Evolutionary conservation across 2,888 invertebrate genomes (phyloP), one percentile per base, ranked within the genome.

Genomic region (Biston betularia): DNA sequence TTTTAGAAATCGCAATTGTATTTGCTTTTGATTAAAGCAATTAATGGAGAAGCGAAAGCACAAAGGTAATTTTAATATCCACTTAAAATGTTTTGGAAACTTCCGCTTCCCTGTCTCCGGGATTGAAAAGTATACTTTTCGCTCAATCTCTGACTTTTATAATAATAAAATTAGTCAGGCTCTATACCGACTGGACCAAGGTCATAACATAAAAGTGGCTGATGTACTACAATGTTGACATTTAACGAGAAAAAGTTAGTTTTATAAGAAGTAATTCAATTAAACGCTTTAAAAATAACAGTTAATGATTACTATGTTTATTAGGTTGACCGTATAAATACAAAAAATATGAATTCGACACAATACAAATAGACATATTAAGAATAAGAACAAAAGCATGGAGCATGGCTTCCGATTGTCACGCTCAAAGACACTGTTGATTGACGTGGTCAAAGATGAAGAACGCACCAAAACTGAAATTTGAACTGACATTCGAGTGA

Each of bases 101-200:
- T 58, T 64, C 53, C 53, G 44, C 35, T 54, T 40, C 9, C 33
- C 45, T 58, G 59, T 65, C 42, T 55, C 55, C 33, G 42, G 24
- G 70, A 86, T 80, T 78, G 78, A 77, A 82, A 87, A 86, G 81
- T 85, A 77, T 79, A 81, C 82, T 83, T 83, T 80, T 78, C 72
- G 77, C 83, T 83, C 75, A 80, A 34, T 33, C 74, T 79, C 78
- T 76, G 81, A 74, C 79, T 79, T 64, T 61, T 53, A 59, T 60
- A 73, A 78, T 83, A 80, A 84, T 86, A 79, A 81, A 83, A 82
- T 58, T 58, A 58, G 50, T 57, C 1, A 58, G 34, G 57, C 33
- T 58, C 57, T 1, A 53, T 45, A 52, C 46, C 46, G 38, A 52
- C 57, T 9, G 38, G 35, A 35, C n/a, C n/a, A n/a, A 24, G 24